Base-by-base conservation (phyloP, 2,797 vertebrate species). In the Fratercula arctica region DNA sequence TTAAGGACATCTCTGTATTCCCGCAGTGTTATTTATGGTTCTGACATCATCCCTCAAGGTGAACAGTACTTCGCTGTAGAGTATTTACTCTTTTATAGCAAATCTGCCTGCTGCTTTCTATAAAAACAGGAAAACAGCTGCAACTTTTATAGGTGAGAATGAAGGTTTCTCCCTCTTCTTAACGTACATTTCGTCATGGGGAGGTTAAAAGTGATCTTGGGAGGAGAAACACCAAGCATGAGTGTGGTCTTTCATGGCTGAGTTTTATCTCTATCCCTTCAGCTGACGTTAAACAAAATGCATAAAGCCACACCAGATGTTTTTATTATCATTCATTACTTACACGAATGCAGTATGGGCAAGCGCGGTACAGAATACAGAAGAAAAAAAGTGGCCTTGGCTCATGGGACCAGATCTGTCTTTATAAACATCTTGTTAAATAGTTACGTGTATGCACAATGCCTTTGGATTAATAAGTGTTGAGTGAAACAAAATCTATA, bases 91-190 rank as follows among this genome's bases (percentile, higher is more conserved):
- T 90, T 92, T 77, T 64, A 93, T 74, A 90, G 95, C 88, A 86
- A 46, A 91, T 90, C 95, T 93, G 82, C 94, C 77, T 26, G 50
- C 94, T 95, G 93, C 93, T 97, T 95, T 96, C 94, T 96, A 94
- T 97, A 93, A 96, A 97, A 97, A 97, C 95, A 96, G 96, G 96
- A 97, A 97, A 90, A 74, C 91, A 97, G 96, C 96, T 97, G 95
- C 96, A 78, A 39, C 69, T 96, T 96, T 96, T 96, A 96, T 96
- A 96, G 95, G 96, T 79, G 93, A 94, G 93, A 91, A 93, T 3
- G 89, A 77, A 96, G 87, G 63, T 63, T 95, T 96, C 85, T 94
- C 53, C 78, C 80, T 67, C 85, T n/a, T 45, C 91, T 84, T 59
- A 51, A 70, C 5, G 1, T 14, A 46, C 50, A 46, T 73, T n/a